Evolutionary conservation across 2,888 invertebrate genomes (phyloP), one percentile per base, ranked within the genome.

Genomic region (Spilarctia lutea): DNA sequence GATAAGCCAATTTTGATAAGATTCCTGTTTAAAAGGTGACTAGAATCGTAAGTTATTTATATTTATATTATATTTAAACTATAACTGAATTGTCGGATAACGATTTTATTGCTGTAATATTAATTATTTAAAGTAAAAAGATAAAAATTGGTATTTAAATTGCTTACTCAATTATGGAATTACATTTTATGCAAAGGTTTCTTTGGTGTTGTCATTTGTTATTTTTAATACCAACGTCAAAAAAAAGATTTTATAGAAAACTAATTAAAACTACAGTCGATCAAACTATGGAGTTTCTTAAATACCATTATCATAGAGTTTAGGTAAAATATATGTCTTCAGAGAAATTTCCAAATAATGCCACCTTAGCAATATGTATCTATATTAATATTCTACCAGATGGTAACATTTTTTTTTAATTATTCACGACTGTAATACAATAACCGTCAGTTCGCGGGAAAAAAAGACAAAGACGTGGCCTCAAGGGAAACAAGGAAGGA

Each of bases 381-480:
- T 35, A 6, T 35, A 42, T 71, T 68, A 65, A 73, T 60, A 39
- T 72, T 63, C 60, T 75, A 27, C 65, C 48, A 72, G 74, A 65
- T 42, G 65, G 72, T 73, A 76, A 80, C 35, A 35, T 72, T 65
- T 71, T 76, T 78, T 63, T 56, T 72, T 75, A 79, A 75, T 80
- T 77, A 81, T 80, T 77, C 80, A 78, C 74, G 73, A 71, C 69
- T 73, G 33, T 84, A 84, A 85, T 83, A 77, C 80, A 86, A 86
- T 86, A 80, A 86, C 81, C 75, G 79, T 83, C 82, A 82, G 73
- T 84, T 81, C 81, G 69, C 71, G 79, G 75, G 73, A 66, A 39
- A 75, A 68, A 79, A 75, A 75, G 68, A 79, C 67, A 79, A 79
- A 79, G 69, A 67, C 11, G 60, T 63, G 74, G 71, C 70, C 72